These are phyloP conservation scores for Xyrichtys novacula DNA, from an alignment of 2,797 vertebrate genomes.

Conservation along the genomic window DNA sequence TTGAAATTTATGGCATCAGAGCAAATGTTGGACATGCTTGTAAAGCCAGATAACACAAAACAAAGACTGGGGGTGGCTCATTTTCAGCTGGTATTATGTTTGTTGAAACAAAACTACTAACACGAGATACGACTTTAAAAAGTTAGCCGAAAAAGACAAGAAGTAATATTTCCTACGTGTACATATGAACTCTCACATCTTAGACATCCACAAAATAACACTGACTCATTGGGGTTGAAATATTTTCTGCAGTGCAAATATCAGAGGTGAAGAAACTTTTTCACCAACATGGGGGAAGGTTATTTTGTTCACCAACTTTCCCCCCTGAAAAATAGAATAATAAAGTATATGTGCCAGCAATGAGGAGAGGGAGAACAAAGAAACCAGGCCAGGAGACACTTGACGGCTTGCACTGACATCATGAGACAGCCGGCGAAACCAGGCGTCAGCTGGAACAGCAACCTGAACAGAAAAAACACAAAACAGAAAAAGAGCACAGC, in stretches of 20 bases:
- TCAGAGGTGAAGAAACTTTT: background rate
- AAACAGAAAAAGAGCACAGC: background rate
- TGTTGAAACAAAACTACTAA: no score
- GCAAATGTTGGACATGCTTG: no score
- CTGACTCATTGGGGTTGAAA: background rate
- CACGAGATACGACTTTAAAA: no score
- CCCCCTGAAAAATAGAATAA: background rate
- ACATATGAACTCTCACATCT: no score
- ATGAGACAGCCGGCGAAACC: slow-evolving; percentile 24
- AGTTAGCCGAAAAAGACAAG: no score
- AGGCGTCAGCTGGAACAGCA: slow-evolving; percentile 32
- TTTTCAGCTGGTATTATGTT: no score
- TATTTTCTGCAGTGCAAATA: background rate
- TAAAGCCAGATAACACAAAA: no score
- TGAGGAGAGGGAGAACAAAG: background rate
- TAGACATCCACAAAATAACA: no score
- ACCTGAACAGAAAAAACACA: slow-evolving; percentile 12
- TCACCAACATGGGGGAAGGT: background rate
- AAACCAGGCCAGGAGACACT: slow-evolving; percentile 10
- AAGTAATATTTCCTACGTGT: no score
- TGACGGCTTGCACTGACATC: slow-evolving; percentile 6
- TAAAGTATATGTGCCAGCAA: background rate
- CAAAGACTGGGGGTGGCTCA: no score
- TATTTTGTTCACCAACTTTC: background rate
- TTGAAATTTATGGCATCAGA: no score